phyloP scores from a whole-genome alignment of 2,113 vertebrate species.

The Sphaerodactylus townsendi region DNA sequence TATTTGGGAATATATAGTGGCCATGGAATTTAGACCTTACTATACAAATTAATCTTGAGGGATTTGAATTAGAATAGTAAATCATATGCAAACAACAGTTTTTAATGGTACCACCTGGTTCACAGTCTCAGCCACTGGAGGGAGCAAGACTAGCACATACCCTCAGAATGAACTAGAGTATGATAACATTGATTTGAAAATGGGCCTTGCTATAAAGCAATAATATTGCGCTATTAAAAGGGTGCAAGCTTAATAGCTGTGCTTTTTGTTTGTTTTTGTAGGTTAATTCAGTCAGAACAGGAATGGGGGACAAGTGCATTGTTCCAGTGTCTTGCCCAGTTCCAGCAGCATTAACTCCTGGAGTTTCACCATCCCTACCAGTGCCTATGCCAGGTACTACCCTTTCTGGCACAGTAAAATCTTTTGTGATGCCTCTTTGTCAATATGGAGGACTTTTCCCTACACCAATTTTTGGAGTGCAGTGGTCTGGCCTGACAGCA shows the following conservation, averaged over 20 bases:
- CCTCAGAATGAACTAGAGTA: neutral
- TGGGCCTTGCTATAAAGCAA: neutral
- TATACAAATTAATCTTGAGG: neutral
- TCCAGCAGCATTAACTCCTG: conserved; percentile 72
- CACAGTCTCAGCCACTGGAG: neutral
- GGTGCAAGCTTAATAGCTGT: conserved; percentile 22
- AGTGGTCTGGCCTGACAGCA: conserved; percentile 73
- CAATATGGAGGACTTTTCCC: conserved; percentile 75
- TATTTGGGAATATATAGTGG: neutral
- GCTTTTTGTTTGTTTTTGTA: conserved; percentile 63
- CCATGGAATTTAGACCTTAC: neutral
- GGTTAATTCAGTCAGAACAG: conserved; percentile 69
- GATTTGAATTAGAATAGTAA: neutral
- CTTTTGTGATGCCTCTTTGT: conserved; percentile 73
- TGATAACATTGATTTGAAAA: neutral
- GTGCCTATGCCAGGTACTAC: conserved; percentile 72
- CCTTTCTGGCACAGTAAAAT: conserved; percentile 63
- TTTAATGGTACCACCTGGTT: neutral
- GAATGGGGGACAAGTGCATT: conserved; percentile 70
- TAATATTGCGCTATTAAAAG: neutral
- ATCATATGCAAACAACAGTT: too few species aligned
- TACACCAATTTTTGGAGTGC: conserved; percentile 72
- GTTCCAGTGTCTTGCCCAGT: conserved; percentile 76
- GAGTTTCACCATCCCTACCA: conserved; percentile 61
- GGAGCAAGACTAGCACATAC: neutral